phyloP scores from a whole-genome alignment of 2,113 vertebrate genomes.

The Pangasianodon hypophthalmus region DNA sequence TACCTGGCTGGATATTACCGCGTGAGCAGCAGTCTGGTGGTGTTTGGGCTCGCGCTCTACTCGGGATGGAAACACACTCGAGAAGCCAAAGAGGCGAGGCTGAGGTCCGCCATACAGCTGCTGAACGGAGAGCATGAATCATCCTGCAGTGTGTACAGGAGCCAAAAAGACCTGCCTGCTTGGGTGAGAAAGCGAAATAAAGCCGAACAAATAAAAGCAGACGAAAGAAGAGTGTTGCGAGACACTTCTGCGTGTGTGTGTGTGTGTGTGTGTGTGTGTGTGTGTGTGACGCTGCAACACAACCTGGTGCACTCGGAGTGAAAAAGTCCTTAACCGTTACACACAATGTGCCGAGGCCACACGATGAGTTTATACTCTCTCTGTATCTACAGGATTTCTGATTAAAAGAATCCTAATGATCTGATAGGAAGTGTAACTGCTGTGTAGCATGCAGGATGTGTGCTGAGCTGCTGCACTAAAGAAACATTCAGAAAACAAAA shows the following conservation, averaged over 20 bases:
- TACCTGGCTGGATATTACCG: constrained; percentile 86
- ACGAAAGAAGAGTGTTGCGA: not conserved
- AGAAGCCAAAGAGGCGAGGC: constrained; percentile 77
- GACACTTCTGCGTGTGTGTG: not conserved
- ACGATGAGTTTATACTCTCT: not conserved
- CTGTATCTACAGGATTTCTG: not conserved
- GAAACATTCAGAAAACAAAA: not conserved
- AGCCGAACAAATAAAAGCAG: not conserved
- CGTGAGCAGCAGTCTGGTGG: constrained; percentile 81
- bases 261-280: not conserved
- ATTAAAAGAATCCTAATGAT: not conserved
- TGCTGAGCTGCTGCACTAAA: not conserved
- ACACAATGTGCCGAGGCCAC: not conserved
- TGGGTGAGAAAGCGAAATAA: constrained; percentile 73
- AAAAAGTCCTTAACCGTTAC: not conserved
- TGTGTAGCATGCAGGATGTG: not conserved
- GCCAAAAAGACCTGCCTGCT: constrained; percentile 78
- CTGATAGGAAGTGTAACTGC: not conserved
- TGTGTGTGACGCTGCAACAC: not conserved
- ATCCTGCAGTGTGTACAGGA: constrained; percentile 64
- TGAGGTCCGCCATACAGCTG: constrained; percentile 75
- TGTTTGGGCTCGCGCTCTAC: constrained; percentile 84
- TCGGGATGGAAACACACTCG: constrained; percentile 85
- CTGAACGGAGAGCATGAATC: constrained; percentile 75
- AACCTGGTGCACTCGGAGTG: not conserved